Evolutionary conservation across 2,113 vertebrate genomes (phyloP), one percentile per base, ranked within the genome.

Genomic region (Verasper variegatus): DNA sequence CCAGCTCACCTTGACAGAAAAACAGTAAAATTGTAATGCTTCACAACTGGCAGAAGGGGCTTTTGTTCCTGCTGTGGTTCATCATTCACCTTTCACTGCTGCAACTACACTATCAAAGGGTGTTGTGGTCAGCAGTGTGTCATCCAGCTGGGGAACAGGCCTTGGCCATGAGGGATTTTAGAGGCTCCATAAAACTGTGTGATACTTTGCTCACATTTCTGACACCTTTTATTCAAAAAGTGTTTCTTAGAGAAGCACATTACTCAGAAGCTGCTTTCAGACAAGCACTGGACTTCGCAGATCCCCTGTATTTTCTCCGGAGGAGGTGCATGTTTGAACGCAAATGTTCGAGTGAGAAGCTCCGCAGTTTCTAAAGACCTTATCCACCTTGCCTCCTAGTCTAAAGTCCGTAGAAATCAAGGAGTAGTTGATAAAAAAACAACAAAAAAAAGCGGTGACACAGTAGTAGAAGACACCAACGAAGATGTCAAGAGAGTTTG

Each of bases 31-130:
- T 80, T 89, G 31, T 68, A 76, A 6, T 75, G 64, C 72, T 60
- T 69, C 54, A 47, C 74, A 83, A 59, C 62, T 70, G 76, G 52
- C 45, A n/a, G 56, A 62, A 82, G 20, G 14, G 20, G 18, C 64
- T 68, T 91, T 92, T 92, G 81, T 89, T 93, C 68, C 75, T 61
- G 64, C 76, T 68, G 55, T 42, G 69, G 81, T 72, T 79, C 76
- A 76, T 76, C 68, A 61, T 73, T 86, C 75, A 88, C 63, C 84
- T 84, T 71, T 80, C 65, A 68, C 71, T 27, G 11, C 58, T 56
- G 14, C 66, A 77, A 64, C 35, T 56, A 21, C 11, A 45, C 70
- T 42, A 85, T 89, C 78, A 88, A n/a, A 63, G 45, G 55, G 42
- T 71, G 86, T 73, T 27, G 23, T 12, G 67, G 73, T 80, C 61